Conservation (phyloP, 1,140 invertebrate species). For the Drosophila erecta region DNA sequence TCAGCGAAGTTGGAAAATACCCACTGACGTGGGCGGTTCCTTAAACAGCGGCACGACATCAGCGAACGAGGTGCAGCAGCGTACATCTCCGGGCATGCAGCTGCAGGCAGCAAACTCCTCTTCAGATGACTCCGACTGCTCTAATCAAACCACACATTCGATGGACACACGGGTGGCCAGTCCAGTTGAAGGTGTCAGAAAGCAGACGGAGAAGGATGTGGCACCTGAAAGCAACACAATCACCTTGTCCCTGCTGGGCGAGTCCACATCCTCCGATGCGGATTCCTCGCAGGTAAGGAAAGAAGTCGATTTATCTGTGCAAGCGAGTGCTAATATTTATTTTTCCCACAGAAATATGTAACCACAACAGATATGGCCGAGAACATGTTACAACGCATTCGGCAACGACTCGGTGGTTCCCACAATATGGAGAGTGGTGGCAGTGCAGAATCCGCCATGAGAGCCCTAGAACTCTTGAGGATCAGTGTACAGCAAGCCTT, state of each 20-base stretch:
- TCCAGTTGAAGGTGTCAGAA: slow-evolving; percentile 37
- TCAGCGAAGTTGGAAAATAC: slow-evolving; percentile 81
- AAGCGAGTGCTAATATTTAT: neutral
- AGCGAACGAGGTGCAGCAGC: slow-evolving; percentile 56
- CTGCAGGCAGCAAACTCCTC: slow-evolving; percentile 59
- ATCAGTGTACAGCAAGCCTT: slow-evolving; percentile 87
- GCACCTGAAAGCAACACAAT: slow-evolving; percentile 18
- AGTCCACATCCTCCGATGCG: slow-evolving; percentile 34
- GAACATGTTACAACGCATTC: slow-evolving; percentile 67
- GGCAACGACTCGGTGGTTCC: slow-evolving; percentile 65
- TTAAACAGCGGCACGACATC: slow-evolving; percentile 32
- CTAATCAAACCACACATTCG: slow-evolving; percentile 80
- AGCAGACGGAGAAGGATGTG: slow-evolving; percentile 26
- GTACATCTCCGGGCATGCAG: slow-evolving; percentile 64
- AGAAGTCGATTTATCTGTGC: too few relatives aligned
- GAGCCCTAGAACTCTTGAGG: slow-evolving; percentile 87
- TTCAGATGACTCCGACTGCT: slow-evolving; percentile 82
- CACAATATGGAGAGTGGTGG: slow-evolving; percentile 59
- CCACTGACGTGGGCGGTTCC: slow-evolving; percentile 64
- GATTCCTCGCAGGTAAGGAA: slow-evolving; percentile 47
- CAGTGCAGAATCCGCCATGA: slow-evolving; percentile 85
- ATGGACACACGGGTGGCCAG: slow-evolving; percentile 77
- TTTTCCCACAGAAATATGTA: slow-evolving; percentile 64
- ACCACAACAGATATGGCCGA: slow-evolving; percentile 82
- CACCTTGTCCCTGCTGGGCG: slow-evolving; percentile 30